phyloP scores from a whole-genome alignment of 2,888 invertebrate genomes.

The Calameuta pallipes region DNA sequence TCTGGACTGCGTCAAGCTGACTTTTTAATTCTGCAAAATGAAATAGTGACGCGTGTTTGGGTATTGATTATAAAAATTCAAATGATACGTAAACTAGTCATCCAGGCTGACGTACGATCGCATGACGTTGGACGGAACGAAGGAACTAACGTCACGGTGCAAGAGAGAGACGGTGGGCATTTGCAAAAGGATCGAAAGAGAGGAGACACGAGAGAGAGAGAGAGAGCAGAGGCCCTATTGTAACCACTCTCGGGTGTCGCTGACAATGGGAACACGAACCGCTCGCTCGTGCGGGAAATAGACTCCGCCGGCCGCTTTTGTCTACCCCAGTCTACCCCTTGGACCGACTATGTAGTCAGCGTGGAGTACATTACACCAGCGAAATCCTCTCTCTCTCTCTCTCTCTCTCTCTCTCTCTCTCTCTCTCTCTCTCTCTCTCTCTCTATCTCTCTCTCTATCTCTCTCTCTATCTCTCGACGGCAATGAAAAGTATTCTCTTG shows the following conservation, averaged over 20 bases:
- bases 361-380: conserved; percentile 3
- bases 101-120: background rate
- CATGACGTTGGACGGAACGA: background rate
- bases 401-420: no score
- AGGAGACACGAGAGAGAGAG: background rate
- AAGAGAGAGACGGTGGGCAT: background rate
- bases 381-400: background rate
- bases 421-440: no score
- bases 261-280: conserved; percentile 28
- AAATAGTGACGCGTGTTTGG: background rate
- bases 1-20: background rate
- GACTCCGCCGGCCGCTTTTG: conserved; percentile 30
- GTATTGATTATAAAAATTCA: background rate
- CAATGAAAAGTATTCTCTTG: conserved; percentile 5
- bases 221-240: conserved; percentile 19
- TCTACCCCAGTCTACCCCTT: conserved; percentile 26
- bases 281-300: conserved; percentile 25
- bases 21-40: background rate
- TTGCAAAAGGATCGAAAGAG: background rate
- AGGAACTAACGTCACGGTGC: background rate
- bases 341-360: background rate
- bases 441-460: no score
- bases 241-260: conserved; percentile 15
- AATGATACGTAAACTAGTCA: background rate
- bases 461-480: no score